A percentile compares a stretch with the other conserved stretches of the same genome.
Evolutionary conservation across 2,888 invertebrate genomes (phyloP).

Genomic region (Drosophila helvetica): DNA sequence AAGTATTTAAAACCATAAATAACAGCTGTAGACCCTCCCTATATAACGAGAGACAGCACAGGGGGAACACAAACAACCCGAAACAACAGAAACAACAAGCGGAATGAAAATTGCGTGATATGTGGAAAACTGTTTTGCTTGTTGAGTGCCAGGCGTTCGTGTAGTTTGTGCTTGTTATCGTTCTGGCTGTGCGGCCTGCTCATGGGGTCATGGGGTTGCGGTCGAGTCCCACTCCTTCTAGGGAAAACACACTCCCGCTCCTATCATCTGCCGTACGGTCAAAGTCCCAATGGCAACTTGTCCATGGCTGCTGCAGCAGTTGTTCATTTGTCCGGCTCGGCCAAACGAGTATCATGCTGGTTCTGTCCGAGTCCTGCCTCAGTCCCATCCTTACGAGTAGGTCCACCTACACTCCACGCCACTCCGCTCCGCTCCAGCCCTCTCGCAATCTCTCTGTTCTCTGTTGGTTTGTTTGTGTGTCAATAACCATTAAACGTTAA

Average conservation of each 20-base stretch:
- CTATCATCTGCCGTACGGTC: constrained; percentile 26
- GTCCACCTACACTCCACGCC: not conserved
- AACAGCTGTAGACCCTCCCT: constrained; percentile 34
- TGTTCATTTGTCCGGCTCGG: constrained; percentile 68
- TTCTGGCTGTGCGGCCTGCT: constrained; percentile 50
- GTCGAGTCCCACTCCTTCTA: constrained; percentile 38
- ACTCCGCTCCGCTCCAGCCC: not conserved
- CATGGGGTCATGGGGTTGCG: constrained; percentile 67
- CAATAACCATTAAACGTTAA: constrained; percentile 77
- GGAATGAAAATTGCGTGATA: constrained; percentile 69
- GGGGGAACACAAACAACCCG: constrained; percentile 25
- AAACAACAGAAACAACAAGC: constrained; percentile 32
- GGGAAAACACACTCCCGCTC: not conserved
- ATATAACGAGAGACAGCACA: not conserved
- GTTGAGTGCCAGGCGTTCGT: constrained; percentile 57
- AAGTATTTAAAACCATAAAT: constrained; percentile 63
- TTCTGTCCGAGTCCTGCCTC: constrained; percentile 27
- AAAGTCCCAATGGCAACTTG: constrained; percentile 57
- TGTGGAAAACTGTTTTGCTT: constrained; percentile 70
- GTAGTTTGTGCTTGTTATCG: constrained; percentile 34
- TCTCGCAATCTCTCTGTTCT: not conserved
- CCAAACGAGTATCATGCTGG: constrained; percentile 72
- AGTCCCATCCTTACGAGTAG: not conserved
- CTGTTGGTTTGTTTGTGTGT: constrained; percentile 51
- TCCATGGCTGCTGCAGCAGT: constrained; percentile 57